Evolutionary conservation across 2,797 vertebrate genomes (phyloP).

Genomic region (Percopsis omiscomaycus): DNA sequence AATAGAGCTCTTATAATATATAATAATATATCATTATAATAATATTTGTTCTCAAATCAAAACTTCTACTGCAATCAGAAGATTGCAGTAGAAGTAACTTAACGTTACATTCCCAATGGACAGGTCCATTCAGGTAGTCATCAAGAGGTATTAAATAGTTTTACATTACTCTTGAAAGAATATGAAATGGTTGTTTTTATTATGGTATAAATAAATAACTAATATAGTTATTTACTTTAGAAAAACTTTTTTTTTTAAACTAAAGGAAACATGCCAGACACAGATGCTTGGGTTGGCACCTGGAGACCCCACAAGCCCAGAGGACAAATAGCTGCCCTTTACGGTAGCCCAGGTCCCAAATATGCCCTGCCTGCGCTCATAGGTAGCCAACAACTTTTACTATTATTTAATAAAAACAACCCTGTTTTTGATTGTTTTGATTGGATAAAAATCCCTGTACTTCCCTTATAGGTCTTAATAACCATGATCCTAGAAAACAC

Average conservation of each 20-base stretch:
- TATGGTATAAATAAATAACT: neutral
- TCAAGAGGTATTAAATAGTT: neutral
- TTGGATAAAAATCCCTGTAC: neutral
- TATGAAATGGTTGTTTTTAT: neutral
- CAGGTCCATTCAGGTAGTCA: neutral
- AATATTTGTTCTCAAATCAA: too few relatives aligned
- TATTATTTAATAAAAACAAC: neutral
- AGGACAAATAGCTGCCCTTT: slow-evolving; percentile 86
- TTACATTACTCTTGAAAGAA: too few relatives aligned
- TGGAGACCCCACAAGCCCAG: slow-evolving; percentile 89
- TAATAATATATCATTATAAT: too few relatives aligned
- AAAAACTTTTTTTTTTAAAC: neutral
- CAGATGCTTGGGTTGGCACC: slow-evolving; percentile 80
- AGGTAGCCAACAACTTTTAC: slow-evolving; percentile 64
- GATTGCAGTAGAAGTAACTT: too few relatives aligned
- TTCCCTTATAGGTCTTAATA: slow-evolving; percentile 57
- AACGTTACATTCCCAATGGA: too few relatives aligned
- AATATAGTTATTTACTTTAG: neutral
- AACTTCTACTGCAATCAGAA: too few relatives aligned
- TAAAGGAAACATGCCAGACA: slow-evolving; percentile 63
- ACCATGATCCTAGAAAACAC: slow-evolving; percentile 82
- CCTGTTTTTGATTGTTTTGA: neutral
- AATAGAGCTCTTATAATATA: too few relatives aligned
- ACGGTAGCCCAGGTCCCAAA: slow-evolving; percentile 85
- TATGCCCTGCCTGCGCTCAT: slow-evolving; percentile 84